Conservation (phyloP, 2,797 vertebrate genomes). For the Setipinna tenuifilis region DNA sequence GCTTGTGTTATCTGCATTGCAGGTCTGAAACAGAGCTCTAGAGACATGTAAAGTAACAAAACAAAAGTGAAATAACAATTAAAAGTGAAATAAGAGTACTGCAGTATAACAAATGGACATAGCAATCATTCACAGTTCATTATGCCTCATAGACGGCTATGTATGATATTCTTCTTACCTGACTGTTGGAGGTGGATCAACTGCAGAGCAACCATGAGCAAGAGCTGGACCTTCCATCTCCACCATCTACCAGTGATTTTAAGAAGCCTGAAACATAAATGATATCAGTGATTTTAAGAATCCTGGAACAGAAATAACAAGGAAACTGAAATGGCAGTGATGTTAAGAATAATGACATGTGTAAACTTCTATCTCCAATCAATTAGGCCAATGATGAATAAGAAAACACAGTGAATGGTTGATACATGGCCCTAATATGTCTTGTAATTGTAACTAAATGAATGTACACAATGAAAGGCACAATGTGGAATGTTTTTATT, state of each 20-base stretch:
- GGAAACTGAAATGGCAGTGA: no score
- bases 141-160: background rate
- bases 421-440: no score
- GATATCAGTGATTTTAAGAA: no score
- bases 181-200: slow-evolving; percentile 61
- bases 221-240: slow-evolving; percentile 78
- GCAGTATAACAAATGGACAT: slow-evolving; percentile 27
- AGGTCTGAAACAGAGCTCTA: slow-evolving; percentile 14
- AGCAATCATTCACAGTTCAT: background rate
- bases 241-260: slow-evolving; percentile 73
- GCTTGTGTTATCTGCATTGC: background rate
- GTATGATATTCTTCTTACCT: slow-evolving; percentile 64
- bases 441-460: no score
- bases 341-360: no score
- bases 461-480: no score
- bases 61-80: slow-evolving; percentile 26
- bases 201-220: slow-evolving; percentile 64
- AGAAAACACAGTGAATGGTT: no score
- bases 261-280: slow-evolving; percentile 72
- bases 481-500: no score
- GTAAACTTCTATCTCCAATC: no score
- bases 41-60: slow-evolving; percentile 30
- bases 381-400: no score
- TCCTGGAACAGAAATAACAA: no score
- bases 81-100: slow-evolving; percentile 29